These are phyloP conservation scores for Cotesia typhae DNA, from an alignment of 1,140 invertebrate species.

Conservation along the genomic window DNA sequence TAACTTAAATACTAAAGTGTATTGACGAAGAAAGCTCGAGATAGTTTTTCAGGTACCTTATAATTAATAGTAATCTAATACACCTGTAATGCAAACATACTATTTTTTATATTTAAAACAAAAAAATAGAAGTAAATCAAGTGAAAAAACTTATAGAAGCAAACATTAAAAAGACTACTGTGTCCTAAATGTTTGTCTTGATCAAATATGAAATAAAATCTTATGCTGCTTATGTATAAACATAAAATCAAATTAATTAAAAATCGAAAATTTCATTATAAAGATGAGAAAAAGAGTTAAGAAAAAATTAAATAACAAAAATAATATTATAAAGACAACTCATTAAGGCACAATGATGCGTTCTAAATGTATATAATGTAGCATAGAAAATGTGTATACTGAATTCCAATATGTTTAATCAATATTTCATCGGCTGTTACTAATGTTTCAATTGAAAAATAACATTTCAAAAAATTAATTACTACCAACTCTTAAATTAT, in stretches of 20 bases:
- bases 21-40: slow-evolving; percentile 39
- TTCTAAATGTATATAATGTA: slow-evolving; percentile 61
- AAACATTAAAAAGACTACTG: slow-evolving; percentile 44
- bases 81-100: slow-evolving; percentile 50
- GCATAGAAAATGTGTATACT: slow-evolving; percentile 49
- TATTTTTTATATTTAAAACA: slow-evolving; percentile 58
- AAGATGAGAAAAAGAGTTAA: slow-evolving; percentile 39
- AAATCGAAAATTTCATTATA: slow-evolving; percentile 38
- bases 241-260: slow-evolving; percentile 31
- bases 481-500: not conserved
- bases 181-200: slow-evolving; percentile 50
- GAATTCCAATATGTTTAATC: slow-evolving; percentile 34
- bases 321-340: slow-evolving; percentile 27
- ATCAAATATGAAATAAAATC: slow-evolving; percentile 36
- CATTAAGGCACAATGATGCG: slow-evolving; percentile 44
- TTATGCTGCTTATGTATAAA: slow-evolving; percentile 30
- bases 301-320: slow-evolving; percentile 43
- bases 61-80: slow-evolving; percentile 45
- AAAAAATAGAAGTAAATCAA: slow-evolving; percentile 33
- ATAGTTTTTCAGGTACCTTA: slow-evolving; percentile 38
- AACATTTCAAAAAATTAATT: not conserved
- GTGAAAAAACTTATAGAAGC: slow-evolving; percentile 30
- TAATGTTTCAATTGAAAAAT: slow-evolving; percentile 21
- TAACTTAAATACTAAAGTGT: slow-evolving; percentile 29
- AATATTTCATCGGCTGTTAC: slow-evolving; percentile 27